Base-by-base conservation (phyloP, 92 coral and sea anemone genomes). In the Actinostola sp. region DNA sequence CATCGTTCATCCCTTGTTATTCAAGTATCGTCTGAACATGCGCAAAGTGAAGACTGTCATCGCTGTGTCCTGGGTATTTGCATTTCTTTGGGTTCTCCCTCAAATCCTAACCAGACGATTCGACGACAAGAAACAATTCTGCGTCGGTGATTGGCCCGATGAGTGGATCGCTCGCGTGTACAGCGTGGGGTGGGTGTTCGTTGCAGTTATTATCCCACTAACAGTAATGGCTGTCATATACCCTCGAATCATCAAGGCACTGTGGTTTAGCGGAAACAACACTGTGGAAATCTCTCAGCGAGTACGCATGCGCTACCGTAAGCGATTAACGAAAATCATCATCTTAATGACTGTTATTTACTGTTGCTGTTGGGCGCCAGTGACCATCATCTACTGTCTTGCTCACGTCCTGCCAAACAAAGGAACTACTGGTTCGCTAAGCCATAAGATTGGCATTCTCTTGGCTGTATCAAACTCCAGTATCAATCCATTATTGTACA, bases 361-460 rank as follows among this genome's bases (percentile, higher is more conserved):
- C 43, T 66, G 42, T 15, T 66, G 72, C 11, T 66, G 72, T 30
- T 66, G 72, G 72, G 39, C 58, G 13, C 72, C 72, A 1, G 72
- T 66, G 9, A 66, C 59, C 10, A 30, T 66, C 0, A 19, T 66
- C 39, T 45, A 66, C 26, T 45, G 72, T 23, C 10, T 27, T 27
- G 49, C 58, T 14, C 54, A 51, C 3, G 45, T 45, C 19, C 17
- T 45, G 0, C 59, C 72, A 0, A 27, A 38, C 2, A 6, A 26
- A 11, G 17, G 49, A 1, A 19, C 41, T 29, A 27, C 44, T 4
- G 72, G 59, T 0, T 66, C 72, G 16, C 1, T 45, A 14, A 28
- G 57, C 39, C 58, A 45, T 17, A 66, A 66, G 44, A 26, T 66
- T 66, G 72, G 72, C 1, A 66, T 66, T 1, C 35, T 66, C 34